Base-by-base conservation (phyloP, 2,113 vertebrate species). In the Maccullochella peelii region DNA sequence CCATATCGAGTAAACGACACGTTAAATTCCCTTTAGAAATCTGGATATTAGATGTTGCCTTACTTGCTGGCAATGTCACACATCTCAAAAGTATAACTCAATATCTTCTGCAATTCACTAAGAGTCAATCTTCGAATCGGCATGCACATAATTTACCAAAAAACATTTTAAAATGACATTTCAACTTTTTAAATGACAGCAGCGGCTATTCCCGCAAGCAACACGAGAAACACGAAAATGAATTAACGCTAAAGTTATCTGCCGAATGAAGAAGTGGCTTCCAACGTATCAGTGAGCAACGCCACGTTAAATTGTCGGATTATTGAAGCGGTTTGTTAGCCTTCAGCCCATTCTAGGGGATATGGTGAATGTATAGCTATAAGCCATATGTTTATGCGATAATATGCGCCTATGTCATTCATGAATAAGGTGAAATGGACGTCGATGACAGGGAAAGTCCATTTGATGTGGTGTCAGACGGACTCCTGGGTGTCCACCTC, bases 401-500 rank as follows among this genome's bases (percentile, higher is more conserved):
- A 47, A 38, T 50, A 20, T 78, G 30, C 21, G 1, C 18, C 14
- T 40, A 21, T 68, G 20, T 68, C 68, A 11, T 82, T 74, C 4
- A 27, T 27, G 9, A 20, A 36, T n/a, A 18, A 76, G 66, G 70
- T 36, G 8, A 84, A 44, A 91, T 92, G 93, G 83, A 89, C 5
- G 15, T 11, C 4, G 49, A 75, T 30, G 89, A 88, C 27, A 61
- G 30, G 14, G 78, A 52, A 20, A 72, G 65, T 44, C 50, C 59
- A 11, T 6, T 8, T 50, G 82, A 73, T 25, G 61, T 69, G 40
- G 1, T 16, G 16, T 74, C 88, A 44, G 44, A 63, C 54, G 76
- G 27, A 73, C 61, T 5, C 59, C 67, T 70, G 63, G n/a, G 21
- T 55, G 70, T 78, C 23, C 44, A 69, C n/a, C 47, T 58, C 38